A percentile compares a stretch with the other conserved stretches of the same genome.
Conservation (phyloP, 2,888 invertebrate species). For the Epiperipatus broadwayi region DNA sequence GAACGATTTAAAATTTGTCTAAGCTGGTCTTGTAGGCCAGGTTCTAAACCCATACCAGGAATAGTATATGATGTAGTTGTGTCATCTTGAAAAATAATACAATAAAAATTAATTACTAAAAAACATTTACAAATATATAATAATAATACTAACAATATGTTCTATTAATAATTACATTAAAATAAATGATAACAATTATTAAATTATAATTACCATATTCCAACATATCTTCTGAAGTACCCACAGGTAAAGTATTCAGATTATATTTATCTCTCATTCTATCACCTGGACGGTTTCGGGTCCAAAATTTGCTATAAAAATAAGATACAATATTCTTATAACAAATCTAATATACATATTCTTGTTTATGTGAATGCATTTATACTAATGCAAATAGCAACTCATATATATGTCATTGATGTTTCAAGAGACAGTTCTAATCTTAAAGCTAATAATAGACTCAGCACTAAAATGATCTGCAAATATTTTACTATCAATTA, state of each 20-base stretch:
- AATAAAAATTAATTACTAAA: slow-evolving; percentile 9
- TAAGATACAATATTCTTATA: slow-evolving; percentile 5
- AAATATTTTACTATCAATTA: too few relatives aligned
- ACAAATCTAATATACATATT: background rate
- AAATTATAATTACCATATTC: slow-evolving; percentile 20
- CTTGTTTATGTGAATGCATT: background rate
- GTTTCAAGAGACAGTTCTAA: too few relatives aligned
- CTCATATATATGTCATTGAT: too few relatives aligned
- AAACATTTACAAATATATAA: background rate
- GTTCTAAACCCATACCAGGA: slow-evolving; percentile 97
- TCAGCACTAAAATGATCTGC: too few relatives aligned
- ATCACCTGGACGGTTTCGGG: slow-evolving; percentile 92
- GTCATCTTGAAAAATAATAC: slow-evolving; percentile 39
- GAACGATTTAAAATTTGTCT: too few relatives aligned
- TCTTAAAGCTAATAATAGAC: too few relatives aligned
- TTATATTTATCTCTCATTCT: slow-evolving; percentile 95
- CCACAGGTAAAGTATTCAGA: slow-evolving; percentile 70
- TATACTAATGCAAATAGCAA: too few relatives aligned
- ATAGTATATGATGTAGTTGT: slow-evolving; percentile 42
- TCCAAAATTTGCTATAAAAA: slow-evolving; percentile 74
- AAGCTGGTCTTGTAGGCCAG: slow-evolving; percentile 47
- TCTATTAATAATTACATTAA: slow-evolving; percentile 1
- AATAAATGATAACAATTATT: background rate
- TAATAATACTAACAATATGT: background rate
- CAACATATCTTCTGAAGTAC: slow-evolving; percentile 32